A percentile compares a stretch with the other conserved stretches of the same genome.
phyloP scores from a whole-genome alignment of 2,113 vertebrate species.

The Carassius auratus region DNA sequence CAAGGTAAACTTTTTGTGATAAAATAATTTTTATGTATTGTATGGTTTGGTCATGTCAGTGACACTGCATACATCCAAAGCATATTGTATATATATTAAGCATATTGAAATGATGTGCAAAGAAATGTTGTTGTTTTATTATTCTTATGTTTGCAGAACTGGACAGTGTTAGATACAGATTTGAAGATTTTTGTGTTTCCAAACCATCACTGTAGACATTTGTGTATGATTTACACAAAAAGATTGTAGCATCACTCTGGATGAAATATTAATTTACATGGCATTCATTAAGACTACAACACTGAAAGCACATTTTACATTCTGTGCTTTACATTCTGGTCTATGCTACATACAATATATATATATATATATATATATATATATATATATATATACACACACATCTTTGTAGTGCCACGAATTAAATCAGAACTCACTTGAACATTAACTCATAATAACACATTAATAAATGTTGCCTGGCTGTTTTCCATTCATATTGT shows the following conservation, averaged over 20 bases:
- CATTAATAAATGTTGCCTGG: background rate
- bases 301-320: background rate
- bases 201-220: too few species aligned
- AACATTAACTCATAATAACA: background rate
- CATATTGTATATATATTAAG: background rate
- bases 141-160: background rate
- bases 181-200: background rate
- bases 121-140: background rate
- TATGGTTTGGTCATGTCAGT: background rate
- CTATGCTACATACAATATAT: too few species aligned
- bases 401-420: background rate
- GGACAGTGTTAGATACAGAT: background rate
- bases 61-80: background rate
- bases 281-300: background rate
- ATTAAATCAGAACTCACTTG: background rate
- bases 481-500: background rate
- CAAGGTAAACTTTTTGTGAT: background rate
- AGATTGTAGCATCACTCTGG: background rate
- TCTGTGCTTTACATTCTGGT: background rate
- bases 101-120: background rate
- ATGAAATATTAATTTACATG: background rate
- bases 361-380: too few species aligned
- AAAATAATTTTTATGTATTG: background rate
- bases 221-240: background rate
- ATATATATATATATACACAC: too few species aligned